Percentiles rank a stretch among this genome's conserved stretches.
These are phyloP conservation scores for Melolontha melolontha DNA, from an alignment of 2,888 invertebrate species.

Conservation along the genomic window DNA sequence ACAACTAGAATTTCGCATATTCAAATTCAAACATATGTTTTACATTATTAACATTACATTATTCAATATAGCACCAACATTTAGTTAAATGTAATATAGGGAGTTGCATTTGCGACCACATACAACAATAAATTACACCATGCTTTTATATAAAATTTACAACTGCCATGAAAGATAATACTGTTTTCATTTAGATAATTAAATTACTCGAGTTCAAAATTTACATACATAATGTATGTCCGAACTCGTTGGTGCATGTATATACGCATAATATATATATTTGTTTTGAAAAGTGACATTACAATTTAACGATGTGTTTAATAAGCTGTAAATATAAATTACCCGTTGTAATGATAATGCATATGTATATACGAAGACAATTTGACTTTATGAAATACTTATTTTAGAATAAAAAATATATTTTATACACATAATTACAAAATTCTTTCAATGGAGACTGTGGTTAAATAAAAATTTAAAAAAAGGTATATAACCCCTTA, in stretches of 20 bases:
- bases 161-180: conserved; percentile 30
- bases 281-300: conserved; percentile 12
- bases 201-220: conserved; percentile 23
- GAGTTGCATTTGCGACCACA: conserved; percentile 16
- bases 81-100: conserved; percentile 16
- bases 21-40: too few relatives aligned
- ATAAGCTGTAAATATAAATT: conserved; percentile 16
- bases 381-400: too few relatives aligned
- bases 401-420: too few relatives aligned
- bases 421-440: too few relatives aligned
- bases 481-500: too few relatives aligned
- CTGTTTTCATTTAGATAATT: conserved; percentile 36
- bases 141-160: conserved; percentile 24
- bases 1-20: too few relatives aligned
- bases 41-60: neutral
- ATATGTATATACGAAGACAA: too few relatives aligned
- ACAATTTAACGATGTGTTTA: conserved; percentile 9
- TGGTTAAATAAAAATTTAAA: too few relatives aligned
- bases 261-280: neutral
- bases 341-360: too few relatives aligned
- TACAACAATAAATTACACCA: conserved; percentile 24
- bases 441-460: too few relatives aligned
- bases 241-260: neutral
- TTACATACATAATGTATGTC: conserved; percentile 2
- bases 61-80: conserved; percentile 9